Evolutionary conservation across 2,797 vertebrate genomes (phyloP).

Genomic region (Phataginus tricuspis): DNA sequence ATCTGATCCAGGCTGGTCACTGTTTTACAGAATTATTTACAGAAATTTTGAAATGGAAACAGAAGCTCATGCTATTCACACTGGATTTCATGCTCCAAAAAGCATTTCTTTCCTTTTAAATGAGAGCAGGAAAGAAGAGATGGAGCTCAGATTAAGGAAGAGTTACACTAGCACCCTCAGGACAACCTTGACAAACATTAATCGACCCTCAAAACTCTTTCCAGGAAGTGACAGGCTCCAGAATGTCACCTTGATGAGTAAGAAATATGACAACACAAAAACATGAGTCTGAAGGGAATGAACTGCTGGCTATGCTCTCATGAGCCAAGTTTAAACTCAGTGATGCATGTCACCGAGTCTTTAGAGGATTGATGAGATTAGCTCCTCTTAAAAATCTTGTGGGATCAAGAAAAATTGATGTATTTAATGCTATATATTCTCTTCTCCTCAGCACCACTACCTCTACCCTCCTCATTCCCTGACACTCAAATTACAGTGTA

Average conservation of each 20-base stretch:
- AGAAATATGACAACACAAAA: slow-evolving; percentile 31
- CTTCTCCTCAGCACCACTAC: neutral
- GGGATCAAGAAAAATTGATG: slow-evolving; percentile 23
- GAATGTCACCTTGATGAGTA: slow-evolving; percentile 38
- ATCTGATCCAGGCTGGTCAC: neutral
- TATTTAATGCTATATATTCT: neutral
- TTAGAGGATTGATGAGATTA: slow-evolving; percentile 30
- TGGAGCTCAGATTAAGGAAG: neutral
- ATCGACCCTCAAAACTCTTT: neutral
- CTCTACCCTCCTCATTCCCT: neutral
- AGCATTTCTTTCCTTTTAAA: neutral
- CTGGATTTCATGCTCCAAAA: neutral
- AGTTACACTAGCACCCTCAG: neutral
- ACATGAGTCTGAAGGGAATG: neutral
- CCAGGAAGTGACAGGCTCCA: neutral
- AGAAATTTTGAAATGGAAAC: neutral
- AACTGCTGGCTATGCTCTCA: neutral
- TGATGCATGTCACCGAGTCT: neutral
- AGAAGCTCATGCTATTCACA: neutral
- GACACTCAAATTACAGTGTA: slow-evolving; percentile 1
- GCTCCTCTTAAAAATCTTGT: slow-evolving; percentile 28
- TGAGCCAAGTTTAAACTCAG: neutral
- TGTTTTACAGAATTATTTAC: neutral
- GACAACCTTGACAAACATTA: neutral
- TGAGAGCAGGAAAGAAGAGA: neutral